phyloP scores from a whole-genome alignment of 2,797 vertebrate species.

The Eutrigla gurnardus region DNA sequence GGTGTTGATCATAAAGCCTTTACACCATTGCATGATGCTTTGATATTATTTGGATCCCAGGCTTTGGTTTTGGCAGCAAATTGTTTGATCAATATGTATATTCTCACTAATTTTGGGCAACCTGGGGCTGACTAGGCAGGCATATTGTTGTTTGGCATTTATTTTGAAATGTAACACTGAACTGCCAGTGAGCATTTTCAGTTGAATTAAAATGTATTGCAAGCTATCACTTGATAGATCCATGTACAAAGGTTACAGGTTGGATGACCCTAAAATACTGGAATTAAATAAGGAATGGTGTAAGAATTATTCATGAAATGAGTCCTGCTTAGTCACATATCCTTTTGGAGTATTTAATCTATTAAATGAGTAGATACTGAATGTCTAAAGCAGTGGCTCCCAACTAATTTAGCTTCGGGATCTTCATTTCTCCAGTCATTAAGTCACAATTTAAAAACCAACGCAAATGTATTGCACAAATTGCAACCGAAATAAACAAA shows the following conservation, averaged over 20 bases:
- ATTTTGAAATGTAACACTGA: background rate
- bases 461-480: background rate
- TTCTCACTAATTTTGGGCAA: background rate
- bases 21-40: too few relatives aligned
- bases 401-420: background rate
- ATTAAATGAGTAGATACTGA: conserved; percentile 8
- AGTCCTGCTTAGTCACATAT: background rate
- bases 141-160: background rate
- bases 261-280: too few relatives aligned
- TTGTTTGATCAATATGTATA: background rate
- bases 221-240: background rate
- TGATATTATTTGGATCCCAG: too few relatives aligned
- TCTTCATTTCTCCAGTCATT: conserved; percentile 6
- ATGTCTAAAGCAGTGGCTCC: conserved; percentile 1
- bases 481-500: conserved; percentile 4
- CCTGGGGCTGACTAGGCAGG: background rate
- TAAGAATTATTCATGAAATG: background rate
- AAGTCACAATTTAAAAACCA: background rate
- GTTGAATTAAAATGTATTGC: background rate
- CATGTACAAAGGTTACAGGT: background rate
- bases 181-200: too few relatives aligned
- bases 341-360: background rate
- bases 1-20: too few relatives aligned
- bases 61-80: too few relatives aligned
- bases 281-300: accelerated